Conservation (phyloP, 2,113 vertebrate genomes). For the Corydoras maculifer region DNA sequence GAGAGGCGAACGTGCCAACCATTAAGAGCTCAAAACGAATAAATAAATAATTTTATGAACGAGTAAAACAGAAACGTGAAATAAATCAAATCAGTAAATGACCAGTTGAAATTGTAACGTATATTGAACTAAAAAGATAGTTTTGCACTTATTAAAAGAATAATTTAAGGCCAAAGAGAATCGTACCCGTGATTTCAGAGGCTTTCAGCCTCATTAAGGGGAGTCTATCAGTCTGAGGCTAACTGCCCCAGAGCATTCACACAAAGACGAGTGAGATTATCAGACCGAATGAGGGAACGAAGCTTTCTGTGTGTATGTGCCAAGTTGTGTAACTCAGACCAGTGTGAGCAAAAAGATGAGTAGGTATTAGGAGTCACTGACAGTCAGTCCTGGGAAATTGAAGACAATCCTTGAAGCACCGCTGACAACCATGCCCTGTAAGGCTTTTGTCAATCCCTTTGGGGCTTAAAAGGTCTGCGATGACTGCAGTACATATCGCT, state of each 20-base stretch:
- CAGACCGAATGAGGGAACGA: constrained; percentile 3
- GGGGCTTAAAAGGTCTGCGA: constrained; percentile 3
- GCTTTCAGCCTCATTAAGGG: constrained; percentile 20
- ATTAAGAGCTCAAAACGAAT: too few species aligned
- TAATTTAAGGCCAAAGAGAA: background rate
- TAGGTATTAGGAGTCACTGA: constrained; percentile 38
- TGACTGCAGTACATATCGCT: constrained; percentile 29
- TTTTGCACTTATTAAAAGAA: background rate
- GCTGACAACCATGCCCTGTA: constrained; percentile 33
- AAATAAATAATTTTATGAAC: too few species aligned
- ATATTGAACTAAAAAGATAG: too few species aligned
- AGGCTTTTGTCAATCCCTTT: constrained; percentile 34
- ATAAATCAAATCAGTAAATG: too few species aligned
- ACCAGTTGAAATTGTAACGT: too few species aligned
- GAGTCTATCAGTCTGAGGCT: constrained; percentile 16
- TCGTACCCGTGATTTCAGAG: constrained; percentile 14
- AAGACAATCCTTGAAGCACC: constrained; percentile 49
- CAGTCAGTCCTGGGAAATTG: constrained; percentile 64
- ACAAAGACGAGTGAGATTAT: constrained; percentile 27
- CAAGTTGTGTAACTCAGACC: constrained; percentile 56
- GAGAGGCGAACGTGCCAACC: too few species aligned
- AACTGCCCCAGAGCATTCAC: constrained; percentile 14
- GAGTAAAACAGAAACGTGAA: too few species aligned
- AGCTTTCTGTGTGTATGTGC: constrained; percentile 49
- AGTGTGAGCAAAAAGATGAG: constrained; percentile 40